Percentiles rank a stretch among this genome's conserved stretches.
Evolutionary conservation across 2,113 vertebrate genomes (phyloP).

Genomic region (Saguinus midas): DNA sequence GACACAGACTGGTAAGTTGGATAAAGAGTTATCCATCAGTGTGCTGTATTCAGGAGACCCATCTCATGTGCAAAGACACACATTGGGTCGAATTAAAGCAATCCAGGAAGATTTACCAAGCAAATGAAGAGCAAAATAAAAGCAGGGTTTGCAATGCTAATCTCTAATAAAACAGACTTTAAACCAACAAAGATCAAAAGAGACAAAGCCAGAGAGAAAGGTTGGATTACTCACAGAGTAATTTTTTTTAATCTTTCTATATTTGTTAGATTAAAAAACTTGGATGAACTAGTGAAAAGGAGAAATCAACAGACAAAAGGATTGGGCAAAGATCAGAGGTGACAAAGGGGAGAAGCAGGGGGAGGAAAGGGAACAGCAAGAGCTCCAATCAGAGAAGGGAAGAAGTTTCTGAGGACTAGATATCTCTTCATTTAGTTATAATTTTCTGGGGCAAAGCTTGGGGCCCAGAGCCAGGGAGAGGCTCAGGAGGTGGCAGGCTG

Average conservation of each 20-base stretch:
- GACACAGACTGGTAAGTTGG: too few relatives aligned
- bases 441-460: conserved; percentile 89
- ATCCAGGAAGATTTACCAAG: too few relatives aligned
- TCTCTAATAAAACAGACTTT: too few relatives aligned
- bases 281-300: not conserved
- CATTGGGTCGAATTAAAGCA: too few relatives aligned
- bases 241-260: conserved; percentile 62
- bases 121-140: too few relatives aligned
- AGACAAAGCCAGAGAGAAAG: too few relatives aligned
- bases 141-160: too few relatives aligned
- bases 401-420: conserved; percentile 65
- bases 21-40: too few relatives aligned
- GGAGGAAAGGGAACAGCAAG: accelerated
- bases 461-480: conserved; percentile 74
- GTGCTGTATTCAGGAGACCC: too few relatives aligned
- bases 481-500: conserved; percentile 35
- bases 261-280: conserved; percentile 74
- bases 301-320: not conserved
- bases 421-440: conserved; percentile 86
- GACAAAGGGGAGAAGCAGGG: not conserved
- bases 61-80: too few relatives aligned
- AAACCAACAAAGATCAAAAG: too few relatives aligned
- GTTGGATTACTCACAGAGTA: too few relatives aligned
- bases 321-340: not conserved
- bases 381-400: not conserved